Evolutionary conservation across 2,888 invertebrate genomes (phyloP), one percentile per base, ranked within the genome.

Genomic region (Phasia obesa): DNA sequence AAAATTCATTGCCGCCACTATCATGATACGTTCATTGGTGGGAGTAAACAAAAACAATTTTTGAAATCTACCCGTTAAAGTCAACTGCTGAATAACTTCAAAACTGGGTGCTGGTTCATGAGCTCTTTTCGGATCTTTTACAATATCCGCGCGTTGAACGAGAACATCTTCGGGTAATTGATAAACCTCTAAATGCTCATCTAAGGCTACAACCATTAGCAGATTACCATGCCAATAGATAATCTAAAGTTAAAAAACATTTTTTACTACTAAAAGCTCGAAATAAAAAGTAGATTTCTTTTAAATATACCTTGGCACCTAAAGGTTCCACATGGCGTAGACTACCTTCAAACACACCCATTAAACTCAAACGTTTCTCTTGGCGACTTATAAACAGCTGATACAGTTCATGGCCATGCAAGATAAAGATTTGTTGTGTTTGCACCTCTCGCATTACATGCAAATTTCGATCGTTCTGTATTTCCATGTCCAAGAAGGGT

Each of bases 401-500:
- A 85, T 87, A 88, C 1, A 90, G 80, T 76, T 91, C 89, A 6
- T 85, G 77, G 38, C 90, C 91, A 67, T 91, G 90, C 11, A 91
- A 76, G 57, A 90, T 53, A 62, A 88, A 87, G 9, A 90, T 35
- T 60, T 88, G 60, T 38, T 88, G 87, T 5, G 86, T 86, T 4
- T 85, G 78, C n/a, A 78, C 62, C 19, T 89, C 89, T 47, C 87
- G 88, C 38, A 91, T 81, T 9, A 91, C 77, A 55, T 86, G 86
- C 17, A 89, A 17, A 6, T 85, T 86, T 0, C 84, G 85, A 64
- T 89, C 86, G 55, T 86, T 86, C 5, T 85, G 85, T 49, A 90
- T 73, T 47, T 87, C 85, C 85, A 90, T 87, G 84, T 90, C 90
- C 86, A 89, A 86, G 42, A 91, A 90, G 3, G 90, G 90, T 53